phyloP scores from a whole-genome alignment of 2,797 vertebrate species.

The Nannoperca obscura region DNA sequence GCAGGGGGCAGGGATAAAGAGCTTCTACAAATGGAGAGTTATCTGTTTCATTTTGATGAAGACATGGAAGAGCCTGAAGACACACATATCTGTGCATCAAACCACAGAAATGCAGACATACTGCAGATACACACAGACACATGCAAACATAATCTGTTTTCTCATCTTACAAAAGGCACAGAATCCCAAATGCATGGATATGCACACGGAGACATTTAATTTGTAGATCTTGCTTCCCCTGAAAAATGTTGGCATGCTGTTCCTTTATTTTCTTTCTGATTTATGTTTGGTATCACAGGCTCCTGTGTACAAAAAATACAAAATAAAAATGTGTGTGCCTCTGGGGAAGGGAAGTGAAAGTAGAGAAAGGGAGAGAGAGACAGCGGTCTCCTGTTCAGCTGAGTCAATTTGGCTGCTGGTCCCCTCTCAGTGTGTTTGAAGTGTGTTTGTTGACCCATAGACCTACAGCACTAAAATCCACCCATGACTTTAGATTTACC shows the following conservation, averaged over 20 bases:
- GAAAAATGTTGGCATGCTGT: not conserved
- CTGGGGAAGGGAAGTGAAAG: not conserved
- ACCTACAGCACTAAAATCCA: conserved; percentile 28
- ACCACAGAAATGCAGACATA: not conserved
- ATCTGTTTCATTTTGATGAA: conserved; percentile 35
- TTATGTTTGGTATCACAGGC: conserved; percentile 15
- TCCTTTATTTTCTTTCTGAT: conserved; percentile 18
- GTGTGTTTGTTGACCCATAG: conserved; percentile 43
- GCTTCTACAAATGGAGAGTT: conserved; percentile 48
- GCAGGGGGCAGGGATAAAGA: conserved; percentile 65
- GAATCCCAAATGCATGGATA: conserved; percentile 9
- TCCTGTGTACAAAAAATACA: not conserved
- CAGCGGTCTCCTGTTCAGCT: conserved; percentile 8
- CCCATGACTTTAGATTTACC: conserved; percentile 21
- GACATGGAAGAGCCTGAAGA: conserved; percentile 12
- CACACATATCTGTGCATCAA: not conserved
- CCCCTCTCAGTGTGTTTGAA: conserved; percentile 32
- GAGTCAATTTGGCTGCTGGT: conserved; percentile 35
- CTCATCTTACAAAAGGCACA: not conserved
- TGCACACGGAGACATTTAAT: conserved; percentile 15
- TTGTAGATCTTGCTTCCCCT: not conserved
- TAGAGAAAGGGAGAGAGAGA: conserved; percentile 1
- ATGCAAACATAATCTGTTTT: not conserved
- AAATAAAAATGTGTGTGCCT: not conserved
- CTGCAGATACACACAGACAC: not conserved